Evolutionary conservation across 2,797 vertebrate species (phyloP).

Genomic region (Poecilia wingei): DNA sequence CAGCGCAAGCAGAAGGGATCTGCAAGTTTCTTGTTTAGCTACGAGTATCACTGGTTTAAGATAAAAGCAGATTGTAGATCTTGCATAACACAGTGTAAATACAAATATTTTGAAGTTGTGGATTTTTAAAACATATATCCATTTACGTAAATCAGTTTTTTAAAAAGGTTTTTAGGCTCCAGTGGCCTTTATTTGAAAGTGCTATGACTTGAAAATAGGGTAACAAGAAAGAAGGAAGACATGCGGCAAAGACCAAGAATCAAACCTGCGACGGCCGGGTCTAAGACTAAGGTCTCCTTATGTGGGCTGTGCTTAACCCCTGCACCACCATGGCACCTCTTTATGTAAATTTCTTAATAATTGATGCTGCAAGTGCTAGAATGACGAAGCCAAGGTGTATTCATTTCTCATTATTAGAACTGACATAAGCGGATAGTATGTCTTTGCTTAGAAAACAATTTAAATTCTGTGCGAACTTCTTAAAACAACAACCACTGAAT

Average conservation of each 20-base stretch:
- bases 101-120: background rate
- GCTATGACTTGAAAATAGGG: no score
- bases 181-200: no score
- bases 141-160: no score
- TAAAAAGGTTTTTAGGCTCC: no score
- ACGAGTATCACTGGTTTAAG: background rate
- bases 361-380: background rate
- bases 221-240: no score
- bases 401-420: background rate
- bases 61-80: background rate
- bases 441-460: background rate
- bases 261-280: no score
- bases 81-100: background rate
- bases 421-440: background rate
- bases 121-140: background rate
- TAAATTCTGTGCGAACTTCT: background rate
- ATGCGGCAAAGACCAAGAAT: no score
- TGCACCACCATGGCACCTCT: background rate
- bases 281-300: no score
- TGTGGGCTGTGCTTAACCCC: no score
- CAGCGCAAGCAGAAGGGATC: constrained; percentile 20
- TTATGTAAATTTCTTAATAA: background rate
- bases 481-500: constrained; percentile 28
- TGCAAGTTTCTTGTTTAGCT: constrained; percentile 1
- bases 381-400: background rate